Percentiles rank a stretch among this genome's conserved stretches.
These are phyloP conservation scores for Cerceris rybyensis DNA, from an alignment of 2,888 invertebrate genomes.

Conservation along the genomic window DNA sequence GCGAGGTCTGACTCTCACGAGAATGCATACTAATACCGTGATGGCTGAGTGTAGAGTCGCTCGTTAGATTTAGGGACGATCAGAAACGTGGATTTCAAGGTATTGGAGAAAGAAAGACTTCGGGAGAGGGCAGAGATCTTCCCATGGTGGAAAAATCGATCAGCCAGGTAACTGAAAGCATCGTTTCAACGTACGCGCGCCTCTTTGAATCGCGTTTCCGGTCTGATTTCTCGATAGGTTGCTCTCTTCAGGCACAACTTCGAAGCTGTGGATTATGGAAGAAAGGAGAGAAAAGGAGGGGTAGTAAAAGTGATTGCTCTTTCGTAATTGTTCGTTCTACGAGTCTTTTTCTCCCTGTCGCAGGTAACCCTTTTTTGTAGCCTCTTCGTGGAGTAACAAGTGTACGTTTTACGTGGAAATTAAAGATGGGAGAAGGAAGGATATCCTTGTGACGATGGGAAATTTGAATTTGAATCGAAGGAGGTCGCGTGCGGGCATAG, in stretches of 20 bases:
- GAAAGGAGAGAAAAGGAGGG: background rate
- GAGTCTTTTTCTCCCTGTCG: background rate
- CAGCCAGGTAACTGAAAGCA: background rate
- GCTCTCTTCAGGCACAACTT: slow-evolving; percentile 16
- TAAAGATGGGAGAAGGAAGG: slow-evolving; percentile 52
- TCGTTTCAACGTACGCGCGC: background rate
- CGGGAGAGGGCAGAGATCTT: background rate
- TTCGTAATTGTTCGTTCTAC: slow-evolving; percentile 11
- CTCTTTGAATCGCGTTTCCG: background rate
- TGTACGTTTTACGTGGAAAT: slow-evolving; percentile 57
- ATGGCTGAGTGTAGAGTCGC: background rate
- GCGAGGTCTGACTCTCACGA: slow-evolving; percentile 35
- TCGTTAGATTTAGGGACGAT: slow-evolving; percentile 21
- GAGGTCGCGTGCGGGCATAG: slow-evolving; percentile 71
- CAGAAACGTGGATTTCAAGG: background rate
- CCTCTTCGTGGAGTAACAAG: slow-evolving; percentile 55
- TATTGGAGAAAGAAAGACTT: background rate
- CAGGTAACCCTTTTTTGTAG: slow-evolving; percentile 39
- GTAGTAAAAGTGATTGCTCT: slow-evolving; percentile 11
- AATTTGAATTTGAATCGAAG: slow-evolving; percentile 71
- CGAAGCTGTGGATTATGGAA: slow-evolving; percentile 1
- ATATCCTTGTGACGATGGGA: slow-evolving; percentile 41
- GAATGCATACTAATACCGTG: slow-evolving; percentile 63
- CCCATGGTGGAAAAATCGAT: slow-evolving; percentile 11
- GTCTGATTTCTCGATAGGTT: background rate